phyloP scores from a whole-genome alignment of 2,113 vertebrate species.

The Centropus bengalensis region DNA sequence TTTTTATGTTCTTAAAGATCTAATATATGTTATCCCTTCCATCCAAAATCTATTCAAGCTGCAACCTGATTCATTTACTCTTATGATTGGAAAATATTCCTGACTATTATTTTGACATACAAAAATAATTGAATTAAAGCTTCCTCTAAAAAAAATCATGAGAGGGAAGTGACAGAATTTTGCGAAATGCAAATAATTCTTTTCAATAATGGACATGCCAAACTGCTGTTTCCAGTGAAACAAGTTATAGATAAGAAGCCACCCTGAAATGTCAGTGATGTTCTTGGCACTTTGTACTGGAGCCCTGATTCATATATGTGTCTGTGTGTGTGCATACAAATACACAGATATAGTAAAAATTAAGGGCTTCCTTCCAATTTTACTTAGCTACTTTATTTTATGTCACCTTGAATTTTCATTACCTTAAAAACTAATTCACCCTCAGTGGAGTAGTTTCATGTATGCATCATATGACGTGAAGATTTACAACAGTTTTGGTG shows the following conservation, averaged over 20 bases:
- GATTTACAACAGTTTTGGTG: not conserved
- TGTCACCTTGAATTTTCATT: not conserved
- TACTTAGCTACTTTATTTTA: not conserved
- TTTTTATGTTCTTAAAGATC: not conserved
- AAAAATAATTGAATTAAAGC: slow-evolving; percentile 16
- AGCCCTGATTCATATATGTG: not conserved
- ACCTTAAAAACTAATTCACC: not conserved
- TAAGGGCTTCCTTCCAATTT: not conserved
- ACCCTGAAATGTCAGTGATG: not conserved
- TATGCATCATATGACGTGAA: not conserved
- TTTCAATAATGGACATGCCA: not conserved
- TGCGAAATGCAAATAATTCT: not conserved
- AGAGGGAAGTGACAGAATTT: not conserved
- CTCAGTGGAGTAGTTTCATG: not conserved
- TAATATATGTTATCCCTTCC: not conserved
- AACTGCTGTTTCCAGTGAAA: not conserved
- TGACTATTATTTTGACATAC: not conserved
- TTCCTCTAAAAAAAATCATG: not conserved
- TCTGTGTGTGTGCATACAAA: not conserved
- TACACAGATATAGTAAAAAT: not conserved
- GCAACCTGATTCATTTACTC: slow-evolving; percentile 43
- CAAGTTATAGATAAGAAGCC: not conserved
- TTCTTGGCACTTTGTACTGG: not conserved
- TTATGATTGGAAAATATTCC: slow-evolving; percentile 30
- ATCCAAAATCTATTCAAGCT: slow-evolving; percentile 38